Percentiles rank a stretch among this genome's conserved stretches.
These are phyloP conservation scores for Monodelphis domestica DNA, from an alignment of 2,797 vertebrate genomes.

Conservation along the genomic window DNA sequence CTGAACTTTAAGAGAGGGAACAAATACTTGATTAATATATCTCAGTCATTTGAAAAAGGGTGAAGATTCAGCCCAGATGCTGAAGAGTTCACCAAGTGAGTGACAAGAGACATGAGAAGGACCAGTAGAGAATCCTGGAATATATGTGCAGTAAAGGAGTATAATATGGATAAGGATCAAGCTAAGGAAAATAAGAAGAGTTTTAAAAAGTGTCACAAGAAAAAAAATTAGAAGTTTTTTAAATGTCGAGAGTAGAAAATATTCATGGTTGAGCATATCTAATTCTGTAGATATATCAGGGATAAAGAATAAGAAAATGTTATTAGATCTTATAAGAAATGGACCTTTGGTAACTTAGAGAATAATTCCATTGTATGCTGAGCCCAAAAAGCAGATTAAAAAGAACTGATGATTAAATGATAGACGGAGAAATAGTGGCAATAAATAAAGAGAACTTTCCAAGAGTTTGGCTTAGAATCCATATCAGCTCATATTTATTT, in stretches of 20 bases:
- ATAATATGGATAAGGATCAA: neutral
- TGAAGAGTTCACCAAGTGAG: neutral
- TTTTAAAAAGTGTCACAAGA: neutral
- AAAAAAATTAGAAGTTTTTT: neutral
- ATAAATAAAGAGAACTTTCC: neutral
- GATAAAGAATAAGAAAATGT: neutral
- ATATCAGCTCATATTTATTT: neutral
- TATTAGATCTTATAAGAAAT: neutral
- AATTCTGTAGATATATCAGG: neutral
- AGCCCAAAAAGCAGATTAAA: neutral
- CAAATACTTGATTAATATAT: no score
- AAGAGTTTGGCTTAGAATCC: neutral
- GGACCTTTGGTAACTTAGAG: neutral
- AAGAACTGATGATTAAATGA: neutral
- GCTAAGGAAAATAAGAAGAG: neutral
- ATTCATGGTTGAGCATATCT: neutral
- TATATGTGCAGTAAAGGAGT: neutral
- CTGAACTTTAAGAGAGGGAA: no score
- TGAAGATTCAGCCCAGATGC: neutral
- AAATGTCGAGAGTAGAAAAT: neutral
- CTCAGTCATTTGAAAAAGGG: neutral
- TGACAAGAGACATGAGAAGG: neutral
- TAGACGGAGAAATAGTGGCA: neutral
- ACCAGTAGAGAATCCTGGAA: neutral
- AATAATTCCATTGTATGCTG: neutral